phyloP scores from a whole-genome alignment of 2,888 invertebrate genomes.

The Dicyrtoma fusca region DNA sequence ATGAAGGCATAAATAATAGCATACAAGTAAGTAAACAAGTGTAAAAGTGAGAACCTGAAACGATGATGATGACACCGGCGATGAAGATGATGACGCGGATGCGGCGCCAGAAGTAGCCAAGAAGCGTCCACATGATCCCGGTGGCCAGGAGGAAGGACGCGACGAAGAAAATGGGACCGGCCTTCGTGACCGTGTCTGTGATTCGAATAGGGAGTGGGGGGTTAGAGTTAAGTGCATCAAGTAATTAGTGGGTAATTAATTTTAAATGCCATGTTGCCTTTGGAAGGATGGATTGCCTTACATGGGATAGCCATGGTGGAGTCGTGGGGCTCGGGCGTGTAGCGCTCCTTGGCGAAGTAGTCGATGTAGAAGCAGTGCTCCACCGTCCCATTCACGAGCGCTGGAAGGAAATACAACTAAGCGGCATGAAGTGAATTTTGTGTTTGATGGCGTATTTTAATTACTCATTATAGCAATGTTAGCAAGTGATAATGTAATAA shows the following conservation, averaged over 20 bases:
- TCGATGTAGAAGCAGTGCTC: constrained; percentile 67
- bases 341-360: constrained; percentile 83
- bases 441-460: too few species aligned
- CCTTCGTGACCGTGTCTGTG: constrained; percentile 84
- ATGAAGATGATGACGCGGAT: constrained; percentile 80
- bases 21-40: too few species aligned
- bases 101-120: constrained; percentile 76
- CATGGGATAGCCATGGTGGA: constrained; percentile 92
- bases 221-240: too few species aligned
- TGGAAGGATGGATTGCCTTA: constrained; percentile 66
- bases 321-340: constrained; percentile 84
- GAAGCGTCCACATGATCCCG: constrained; percentile 78
- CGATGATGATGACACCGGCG: constrained; percentile 83
- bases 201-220: constrained; percentile 13
- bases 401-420: too few species aligned
- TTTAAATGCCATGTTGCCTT: too few species aligned
- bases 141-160: constrained; percentile 76
- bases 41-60: constrained; percentile 70
- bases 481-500: too few species aligned
- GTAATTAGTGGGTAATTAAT: too few species aligned
- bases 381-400: constrained; percentile 23
- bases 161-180: constrained; percentile 78
- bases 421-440: too few species aligned
- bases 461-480: too few species aligned
- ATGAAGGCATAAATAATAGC: too few species aligned